Evolutionary conservation across 2,797 vertebrate species (phyloP), one percentile per base, ranked within the genome.

Genomic region (Lepus oiostolus): DNA sequence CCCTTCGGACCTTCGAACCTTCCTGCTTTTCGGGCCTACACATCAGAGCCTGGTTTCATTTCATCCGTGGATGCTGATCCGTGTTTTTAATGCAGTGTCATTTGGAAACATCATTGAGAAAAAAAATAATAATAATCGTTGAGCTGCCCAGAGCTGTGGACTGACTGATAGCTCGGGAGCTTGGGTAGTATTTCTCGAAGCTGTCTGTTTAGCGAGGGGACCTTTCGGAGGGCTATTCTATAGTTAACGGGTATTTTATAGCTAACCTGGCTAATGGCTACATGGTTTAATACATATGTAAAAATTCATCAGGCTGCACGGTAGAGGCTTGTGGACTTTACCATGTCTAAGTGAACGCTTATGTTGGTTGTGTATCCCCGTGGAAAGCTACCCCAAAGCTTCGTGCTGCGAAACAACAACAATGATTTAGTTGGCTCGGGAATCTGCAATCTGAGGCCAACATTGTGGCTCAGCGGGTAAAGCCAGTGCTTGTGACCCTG

Each of bases 81-180:
- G 67, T 65, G 65, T 92, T 90, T 90, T 74, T 87, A 89, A 93
- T 91, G 95, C 92, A 67, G 68, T 91, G 87, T 82, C 52, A 42
- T 87, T 88, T 87, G 77, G 89, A 93, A 89, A 93, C 1, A 9
- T 50, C 22, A 22, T 72, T 74, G 42, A 91, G 86, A 80, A 93
- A 86, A 92, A 35, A 35, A 35, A 35, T 4, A 35, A 35, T 35
- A 35, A 7, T 16, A 85, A 79, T 50, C 26, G 47, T 62, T 62
- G 50, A 92, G 52, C 79, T 82, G 65, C 35, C 90, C 89, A 72
- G 67, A 82, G 35, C 84, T 32, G 54, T 77, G 38, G 79, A 88
- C 68, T 93, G 47, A 74, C 68, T 93, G 38, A 74, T 63, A 85
- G 75, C 90, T 87, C 42, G 82, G 79, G 42, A 92, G 72, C 83